Base-by-base conservation (phyloP, 2,888 invertebrate genomes). In the Venusia cambrica region DNA sequence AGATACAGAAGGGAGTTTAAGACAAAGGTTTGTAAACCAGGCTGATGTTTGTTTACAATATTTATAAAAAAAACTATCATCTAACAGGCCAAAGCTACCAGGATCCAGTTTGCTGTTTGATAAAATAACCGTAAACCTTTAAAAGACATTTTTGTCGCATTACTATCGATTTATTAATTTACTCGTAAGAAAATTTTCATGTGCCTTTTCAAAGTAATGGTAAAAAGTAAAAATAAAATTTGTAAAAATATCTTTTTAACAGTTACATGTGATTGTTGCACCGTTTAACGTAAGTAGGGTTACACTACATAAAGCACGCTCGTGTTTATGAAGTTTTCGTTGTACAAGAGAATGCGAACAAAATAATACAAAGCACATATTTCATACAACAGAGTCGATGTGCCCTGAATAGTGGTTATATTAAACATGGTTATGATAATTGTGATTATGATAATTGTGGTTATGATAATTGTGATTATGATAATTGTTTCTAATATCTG, bases 191-290 rank as follows among this genome's bases (percentile, higher is more conserved):
- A 70, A 75, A 74, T 70, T 81, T 84, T 78, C 85, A 87, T 85
- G 87, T 87, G 87, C 87, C 87, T 87, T 87, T 80, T 78, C 78
- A 84, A 73, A 74, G 67, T 77, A 71, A 72, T 74, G 66, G 62
- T 69, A 69, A 72, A 60, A 56, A 30, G n/a, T 48, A 52, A 46
- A 38, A 28, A 38, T 48, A 47, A 73, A n/a, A 73, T 73, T 62
- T 70, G 66, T 76, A 70, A 75, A 69, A 62, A 61, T 66, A 67
- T 62, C 60, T 74, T 79, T 75, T 77, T 66, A 63, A 76, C 76
- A 71, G 68, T 73, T 63, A 67, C 65, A 58, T 66, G 64, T 75
- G 66, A 77, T 79, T 76, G 76, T 79, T 78, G 74, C 71, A 74
- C 60, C 58, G 69, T 71, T 70, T 63, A 51, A 63, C 48, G 52